Evolutionary conservation across 2,113 vertebrate genomes (phyloP).

Genomic region (Oryzias woworae): DNA sequence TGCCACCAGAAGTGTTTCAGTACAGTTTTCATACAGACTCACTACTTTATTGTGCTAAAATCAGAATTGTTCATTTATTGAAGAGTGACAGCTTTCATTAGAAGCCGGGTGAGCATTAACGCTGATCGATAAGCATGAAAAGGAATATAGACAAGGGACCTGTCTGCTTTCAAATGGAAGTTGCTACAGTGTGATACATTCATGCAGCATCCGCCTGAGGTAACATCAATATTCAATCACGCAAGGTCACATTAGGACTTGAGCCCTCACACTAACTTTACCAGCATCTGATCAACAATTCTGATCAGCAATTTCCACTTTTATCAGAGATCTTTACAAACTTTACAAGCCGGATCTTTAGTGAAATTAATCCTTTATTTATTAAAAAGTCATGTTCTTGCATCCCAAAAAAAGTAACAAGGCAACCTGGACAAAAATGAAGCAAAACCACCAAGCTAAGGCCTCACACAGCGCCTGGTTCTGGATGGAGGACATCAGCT

Average conservation of each 20-base stretch:
- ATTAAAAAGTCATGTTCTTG: too few relatives aligned
- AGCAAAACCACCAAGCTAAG: too few relatives aligned
- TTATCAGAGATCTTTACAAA: background rate
- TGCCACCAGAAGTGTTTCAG: too few relatives aligned
- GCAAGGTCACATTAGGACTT: conserved; percentile 1
- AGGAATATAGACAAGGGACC: conserved; percentile 6
- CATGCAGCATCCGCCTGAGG: conserved; percentile 18
- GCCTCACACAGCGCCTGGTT: too few relatives aligned
- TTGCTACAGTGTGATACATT: conserved; percentile 13
- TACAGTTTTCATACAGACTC: too few relatives aligned
- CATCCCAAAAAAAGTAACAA: too few relatives aligned
- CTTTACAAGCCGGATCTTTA: background rate
- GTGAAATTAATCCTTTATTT: too few relatives aligned
- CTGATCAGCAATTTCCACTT: background rate
- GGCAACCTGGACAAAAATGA: too few relatives aligned
- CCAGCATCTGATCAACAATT: background rate
- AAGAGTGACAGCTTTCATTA: background rate
- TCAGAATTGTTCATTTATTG: background rate
- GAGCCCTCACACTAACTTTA: conserved; percentile 1
- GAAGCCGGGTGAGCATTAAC: background rate
- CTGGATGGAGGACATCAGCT: too few relatives aligned
- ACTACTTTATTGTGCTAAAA: too few relatives aligned
- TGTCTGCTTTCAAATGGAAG: conserved; percentile 20
- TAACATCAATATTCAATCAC: conserved; percentile 52
- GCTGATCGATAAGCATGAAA: conserved; percentile 11